These are phyloP conservation scores for Hipposideros armiger DNA, from an alignment of 2,113 vertebrate species.

Conservation along the genomic window DNA sequence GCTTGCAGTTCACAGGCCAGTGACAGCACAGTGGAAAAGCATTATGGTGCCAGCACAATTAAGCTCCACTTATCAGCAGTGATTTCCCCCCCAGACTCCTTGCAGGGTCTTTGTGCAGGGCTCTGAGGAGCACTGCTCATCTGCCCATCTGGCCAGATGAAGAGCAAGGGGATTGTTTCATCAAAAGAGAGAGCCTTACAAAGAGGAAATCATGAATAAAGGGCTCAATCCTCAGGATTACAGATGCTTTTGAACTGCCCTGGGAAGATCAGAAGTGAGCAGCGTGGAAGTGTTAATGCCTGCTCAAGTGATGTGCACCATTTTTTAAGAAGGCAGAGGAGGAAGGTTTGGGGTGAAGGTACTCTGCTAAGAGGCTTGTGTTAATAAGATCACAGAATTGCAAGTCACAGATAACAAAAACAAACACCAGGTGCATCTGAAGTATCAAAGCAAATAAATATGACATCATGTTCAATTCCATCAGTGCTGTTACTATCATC, in stretches of 20 bases:
- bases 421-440: conserved; percentile 67
- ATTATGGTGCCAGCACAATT: accelerated
- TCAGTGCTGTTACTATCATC: not conserved
- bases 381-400: conserved; percentile 61
- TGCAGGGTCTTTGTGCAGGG: not conserved
- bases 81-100: not conserved
- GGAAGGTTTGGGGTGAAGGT: not conserved
- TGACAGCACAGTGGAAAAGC: not conserved
- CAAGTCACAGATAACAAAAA: conserved; percentile 20
- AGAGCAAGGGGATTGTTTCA: conserved; percentile 48
- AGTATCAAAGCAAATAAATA: conserved; percentile 66
- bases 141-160: conserved; percentile 70
- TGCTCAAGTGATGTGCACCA: not conserved
- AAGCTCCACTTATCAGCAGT: not conserved
- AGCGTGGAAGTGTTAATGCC: not conserved
- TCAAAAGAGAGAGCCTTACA: conserved; percentile 65
- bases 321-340: not conserved
- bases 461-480: conserved; percentile 43
- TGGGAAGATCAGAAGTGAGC: conserved; percentile 64
- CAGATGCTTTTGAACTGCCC: conserved; percentile 62
- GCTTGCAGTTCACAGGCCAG: not conserved
- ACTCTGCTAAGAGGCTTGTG: conserved; percentile 22
- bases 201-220: conserved; percentile 63
- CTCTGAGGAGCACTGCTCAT: conserved; percentile 31
- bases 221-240: conserved; percentile 76